Evolutionary conservation across 2,113 vertebrate species (phyloP).

Genomic region (Raja brachyura): DNA sequence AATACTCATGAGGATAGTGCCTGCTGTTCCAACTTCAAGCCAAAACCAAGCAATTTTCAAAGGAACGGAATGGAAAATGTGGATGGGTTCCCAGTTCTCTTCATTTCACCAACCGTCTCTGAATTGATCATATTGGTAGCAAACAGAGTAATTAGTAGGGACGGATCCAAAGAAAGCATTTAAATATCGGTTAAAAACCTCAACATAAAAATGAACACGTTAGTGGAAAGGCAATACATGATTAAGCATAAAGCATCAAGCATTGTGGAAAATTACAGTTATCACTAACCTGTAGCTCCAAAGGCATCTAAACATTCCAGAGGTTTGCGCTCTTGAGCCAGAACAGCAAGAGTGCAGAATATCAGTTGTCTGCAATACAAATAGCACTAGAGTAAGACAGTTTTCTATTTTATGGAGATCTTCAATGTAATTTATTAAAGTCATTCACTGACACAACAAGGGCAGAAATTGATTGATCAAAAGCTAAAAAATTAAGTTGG

Average conservation of each 20-base stretch:
- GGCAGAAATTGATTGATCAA: not conserved
- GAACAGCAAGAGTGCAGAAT: slow-evolving; percentile 79
- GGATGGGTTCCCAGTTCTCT: not conserved
- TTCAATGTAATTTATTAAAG: not conserved
- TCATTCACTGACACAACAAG: not conserved
- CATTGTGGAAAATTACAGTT: not conserved
- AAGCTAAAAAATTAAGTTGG: not conserved
- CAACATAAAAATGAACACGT: not conserved
- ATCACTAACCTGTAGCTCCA: slow-evolving; percentile 79
- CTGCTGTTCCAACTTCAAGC: not conserved
- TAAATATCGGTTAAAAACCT: not conserved
- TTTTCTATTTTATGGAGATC: not conserved
- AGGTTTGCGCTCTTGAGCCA: slow-evolving; percentile 76
- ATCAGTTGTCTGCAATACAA: slow-evolving; percentile 74
- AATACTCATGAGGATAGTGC: not conserved
- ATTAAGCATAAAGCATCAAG: not conserved
- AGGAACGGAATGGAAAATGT: not conserved
- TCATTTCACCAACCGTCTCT: not conserved
- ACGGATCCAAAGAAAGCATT: not conserved
- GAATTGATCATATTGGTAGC: not conserved
- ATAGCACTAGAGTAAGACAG: not conserved
- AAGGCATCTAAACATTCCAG: slow-evolving; percentile 95
- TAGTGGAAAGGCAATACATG: no score
- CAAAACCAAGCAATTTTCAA: not conserved
- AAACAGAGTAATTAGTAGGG: not conserved